phyloP scores from a whole-genome alignment of 2,113 vertebrate species.

The Mesitornis unicolor region DNA sequence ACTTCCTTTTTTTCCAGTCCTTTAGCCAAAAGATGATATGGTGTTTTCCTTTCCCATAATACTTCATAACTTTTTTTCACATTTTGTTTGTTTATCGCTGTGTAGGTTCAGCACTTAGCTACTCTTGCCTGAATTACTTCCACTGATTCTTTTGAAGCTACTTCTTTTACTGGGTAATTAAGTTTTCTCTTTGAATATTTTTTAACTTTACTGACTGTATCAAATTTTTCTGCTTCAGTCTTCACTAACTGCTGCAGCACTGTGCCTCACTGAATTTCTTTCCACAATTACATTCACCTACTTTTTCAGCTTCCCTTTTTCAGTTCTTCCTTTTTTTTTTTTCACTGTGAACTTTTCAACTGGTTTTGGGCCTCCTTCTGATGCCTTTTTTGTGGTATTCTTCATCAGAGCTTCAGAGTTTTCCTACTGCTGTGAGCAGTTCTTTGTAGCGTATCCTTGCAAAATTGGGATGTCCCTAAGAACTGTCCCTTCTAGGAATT shows the following conservation, averaged over 20 bases:
- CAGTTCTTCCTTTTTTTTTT: background rate
- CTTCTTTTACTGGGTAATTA: background rate
- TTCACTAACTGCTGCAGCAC: background rate
- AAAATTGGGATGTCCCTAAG: background rate
- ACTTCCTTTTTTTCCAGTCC: background rate
- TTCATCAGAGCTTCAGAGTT: background rate
- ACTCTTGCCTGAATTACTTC: background rate
- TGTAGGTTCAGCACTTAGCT: background rate
- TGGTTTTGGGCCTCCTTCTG: background rate
- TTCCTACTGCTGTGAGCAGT: background rate
- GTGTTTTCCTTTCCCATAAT: background rate
- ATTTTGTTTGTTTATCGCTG: background rate
- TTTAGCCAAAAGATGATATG: background rate
- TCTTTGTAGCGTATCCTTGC: background rate
- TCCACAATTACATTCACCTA: background rate
- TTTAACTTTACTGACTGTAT: background rate
- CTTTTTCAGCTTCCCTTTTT: background rate
- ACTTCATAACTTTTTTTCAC: background rate
- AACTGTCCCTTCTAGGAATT: conserved; percentile 28
- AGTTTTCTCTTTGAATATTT: background rate
- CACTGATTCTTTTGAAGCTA: background rate
- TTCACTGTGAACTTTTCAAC: background rate
- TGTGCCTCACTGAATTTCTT: background rate
- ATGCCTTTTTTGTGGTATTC: background rate
- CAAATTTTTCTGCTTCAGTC: background rate